A percentile compares a stretch with the other conserved stretches of the same genome.
Evolutionary conservation across 2,113 vertebrate genomes (phyloP).

Genomic region (Epinephelus lanceolatus): DNA sequence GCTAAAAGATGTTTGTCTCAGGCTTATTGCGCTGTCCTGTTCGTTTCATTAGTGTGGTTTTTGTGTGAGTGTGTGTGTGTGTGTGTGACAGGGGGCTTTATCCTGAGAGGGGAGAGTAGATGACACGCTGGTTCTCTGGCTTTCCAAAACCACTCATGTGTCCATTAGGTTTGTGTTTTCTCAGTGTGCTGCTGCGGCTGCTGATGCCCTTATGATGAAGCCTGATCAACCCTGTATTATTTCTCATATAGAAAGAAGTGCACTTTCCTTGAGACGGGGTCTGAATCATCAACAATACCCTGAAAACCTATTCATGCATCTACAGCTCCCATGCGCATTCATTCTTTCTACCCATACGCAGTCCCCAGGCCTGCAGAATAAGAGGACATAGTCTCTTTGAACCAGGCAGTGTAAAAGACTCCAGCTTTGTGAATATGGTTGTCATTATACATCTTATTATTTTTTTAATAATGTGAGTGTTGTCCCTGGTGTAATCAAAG

Average conservation of each 20-base stretch:
- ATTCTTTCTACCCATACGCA: background rate
- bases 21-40: slow-evolving; percentile 69
- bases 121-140: slow-evolving; percentile 59
- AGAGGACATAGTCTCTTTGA: slow-evolving; percentile 22
- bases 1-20: slow-evolving; percentile 73
- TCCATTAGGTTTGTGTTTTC: slow-evolving; percentile 76
- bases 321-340: slow-evolving; percentile 1
- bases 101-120: slow-evolving; percentile 56
- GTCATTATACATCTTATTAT: background rate
- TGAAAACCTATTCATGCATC: slow-evolving; percentile 49
- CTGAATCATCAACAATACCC: slow-evolving; percentile 62
- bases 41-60: slow-evolving; percentile 63
- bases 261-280: slow-evolving; percentile 59
- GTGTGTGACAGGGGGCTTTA: slow-evolving; percentile 51
- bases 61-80: background rate
- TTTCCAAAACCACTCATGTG: slow-evolving; percentile 72
- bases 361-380: background rate
- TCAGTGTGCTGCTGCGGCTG: slow-evolving; percentile 15
- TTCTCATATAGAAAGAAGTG: slow-evolving; percentile 56
- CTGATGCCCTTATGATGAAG: slow-evolving; percentile 55
- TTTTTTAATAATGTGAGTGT: background rate
- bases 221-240: slow-evolving; percentile 48
- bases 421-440: background rate
- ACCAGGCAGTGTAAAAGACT: background rate
- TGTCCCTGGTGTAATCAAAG: background rate